Evolutionary conservation across 2,888 invertebrate species (phyloP).

Genomic region (Physocephala rufipes): DNA sequence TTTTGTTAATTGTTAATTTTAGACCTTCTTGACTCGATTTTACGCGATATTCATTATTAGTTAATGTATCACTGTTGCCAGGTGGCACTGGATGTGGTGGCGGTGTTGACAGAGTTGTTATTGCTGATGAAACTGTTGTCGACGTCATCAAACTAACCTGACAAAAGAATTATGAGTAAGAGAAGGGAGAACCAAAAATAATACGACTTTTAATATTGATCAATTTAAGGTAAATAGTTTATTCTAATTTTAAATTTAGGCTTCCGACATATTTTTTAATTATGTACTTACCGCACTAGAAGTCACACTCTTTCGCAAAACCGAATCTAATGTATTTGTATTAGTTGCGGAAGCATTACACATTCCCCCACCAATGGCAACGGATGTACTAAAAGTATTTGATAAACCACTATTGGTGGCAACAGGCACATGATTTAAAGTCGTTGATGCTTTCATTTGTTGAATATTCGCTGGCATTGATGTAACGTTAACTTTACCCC

Average conservation of each 20-base stretch:
- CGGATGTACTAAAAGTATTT: conserved; percentile 12
- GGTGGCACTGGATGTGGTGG: conserved; percentile 24
- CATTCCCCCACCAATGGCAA: not conserved
- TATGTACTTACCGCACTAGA: conserved; percentile 61
- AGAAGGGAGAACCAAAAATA: conserved; percentile 4
- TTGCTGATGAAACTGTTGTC: conserved; percentile 53
- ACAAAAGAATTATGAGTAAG: conserved; percentile 58
- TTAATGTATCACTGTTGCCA: conserved; percentile 45
- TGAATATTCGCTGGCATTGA: conserved; percentile 47
- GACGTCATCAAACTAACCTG: conserved; percentile 65
- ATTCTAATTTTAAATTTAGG: not conserved
- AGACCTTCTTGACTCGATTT: conserved; percentile 87
- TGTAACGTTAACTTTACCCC: conserved; percentile 35
- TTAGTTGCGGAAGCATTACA: conserved; percentile 26
- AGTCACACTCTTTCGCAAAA: conserved; percentile 56
- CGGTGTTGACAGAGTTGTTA: conserved; percentile 40
- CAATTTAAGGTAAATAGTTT: not conserved
- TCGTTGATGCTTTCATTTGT: conserved; percentile 51
- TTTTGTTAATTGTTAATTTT: conserved; percentile 92
- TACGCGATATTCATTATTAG: conserved; percentile 80
- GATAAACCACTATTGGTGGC: conserved; percentile 39
- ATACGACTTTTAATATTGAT: not conserved
- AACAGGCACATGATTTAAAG: conserved; percentile 46
- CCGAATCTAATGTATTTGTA: conserved; percentile 40
- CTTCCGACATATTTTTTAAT: not conserved